These are phyloP conservation scores for Theretra japonica DNA, from an alignment of 2,888 invertebrate species.

Conservation along the genomic window DNA sequence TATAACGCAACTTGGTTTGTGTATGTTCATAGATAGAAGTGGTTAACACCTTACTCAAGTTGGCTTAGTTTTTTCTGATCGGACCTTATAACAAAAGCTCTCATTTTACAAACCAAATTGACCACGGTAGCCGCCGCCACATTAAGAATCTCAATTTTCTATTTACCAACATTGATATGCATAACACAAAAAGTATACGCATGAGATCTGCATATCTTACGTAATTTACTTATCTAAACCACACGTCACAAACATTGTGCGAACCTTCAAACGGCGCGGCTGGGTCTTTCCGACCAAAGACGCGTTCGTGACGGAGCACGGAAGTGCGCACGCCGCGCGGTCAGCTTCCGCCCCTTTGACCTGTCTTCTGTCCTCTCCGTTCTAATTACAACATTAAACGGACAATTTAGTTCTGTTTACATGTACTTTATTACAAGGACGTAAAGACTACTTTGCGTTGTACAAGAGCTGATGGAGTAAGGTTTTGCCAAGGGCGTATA, in stretches of 20 bases:
- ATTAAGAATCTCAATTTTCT: not conserved
- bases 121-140: too few relatives aligned
- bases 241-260: slow-evolving; percentile 13
- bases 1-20: too few relatives aligned
- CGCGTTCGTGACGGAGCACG: slow-evolving; percentile 63
- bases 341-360: slow-evolving; percentile 81
- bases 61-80: too few relatives aligned
- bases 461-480: slow-evolving; percentile 28
- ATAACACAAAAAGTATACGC: not conserved
- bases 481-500: slow-evolving; percentile 54
- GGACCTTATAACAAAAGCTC: too few relatives aligned
- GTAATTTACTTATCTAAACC: slow-evolving; percentile 17
- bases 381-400: slow-evolving; percentile 70
- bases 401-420: slow-evolving; percentile 34
- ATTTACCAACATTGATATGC: not conserved
- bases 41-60: too few relatives aligned
- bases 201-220: not conserved
- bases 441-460: slow-evolving; percentile 52
- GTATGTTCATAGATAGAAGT: too few relatives aligned
- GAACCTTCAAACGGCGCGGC: slow-evolving; percentile 51
- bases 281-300: slow-evolving; percentile 66
- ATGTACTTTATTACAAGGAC: slow-evolving; percentile 39
- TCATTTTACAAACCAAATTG: too few relatives aligned
- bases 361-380: slow-evolving; percentile 63
- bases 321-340: slow-evolving; percentile 74